These are phyloP conservation scores for Eulemur coronatus DNA, from an alignment of 2,797 vertebrate genomes.

Conservation along the genomic window DNA sequence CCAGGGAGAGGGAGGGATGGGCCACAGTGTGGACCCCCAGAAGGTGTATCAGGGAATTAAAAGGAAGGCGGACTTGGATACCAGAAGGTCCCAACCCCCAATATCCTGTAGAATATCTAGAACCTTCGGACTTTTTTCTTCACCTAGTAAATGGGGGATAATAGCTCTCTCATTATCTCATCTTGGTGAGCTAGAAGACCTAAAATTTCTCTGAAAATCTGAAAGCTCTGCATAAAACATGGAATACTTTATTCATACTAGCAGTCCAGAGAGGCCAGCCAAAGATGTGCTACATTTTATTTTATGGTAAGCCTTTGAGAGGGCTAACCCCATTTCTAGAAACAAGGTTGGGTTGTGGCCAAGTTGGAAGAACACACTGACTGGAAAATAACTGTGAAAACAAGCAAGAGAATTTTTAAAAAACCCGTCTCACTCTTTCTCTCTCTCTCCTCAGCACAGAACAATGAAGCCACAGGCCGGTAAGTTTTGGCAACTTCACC, in stretches of 20 bases:
- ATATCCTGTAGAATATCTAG: not conserved
- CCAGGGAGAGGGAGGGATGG: not conserved
- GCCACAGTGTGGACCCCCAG: fast-evolving
- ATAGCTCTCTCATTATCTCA: not conserved
- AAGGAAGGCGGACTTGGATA: not conserved
- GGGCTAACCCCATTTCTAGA: conserved; percentile 56
- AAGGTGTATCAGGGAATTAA: not conserved
- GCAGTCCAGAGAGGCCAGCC: not conserved
- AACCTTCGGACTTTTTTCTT: not conserved
- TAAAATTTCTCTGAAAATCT: not conserved
- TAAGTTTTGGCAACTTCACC: conserved; percentile 43
- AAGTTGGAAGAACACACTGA: conserved; percentile 49
- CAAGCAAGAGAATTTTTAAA: conserved; percentile 20
- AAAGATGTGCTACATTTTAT: not conserved
- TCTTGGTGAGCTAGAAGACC: not conserved
- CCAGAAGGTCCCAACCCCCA: not conserved
- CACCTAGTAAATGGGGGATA: not conserved
- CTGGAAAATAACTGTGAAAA: conserved; percentile 68
- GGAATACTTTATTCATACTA: not conserved
- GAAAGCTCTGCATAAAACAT: not conserved
- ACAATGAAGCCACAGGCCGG: conserved; percentile 49
- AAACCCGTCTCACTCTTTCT: conserved; percentile 57
- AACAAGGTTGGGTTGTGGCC: conserved; percentile 36
- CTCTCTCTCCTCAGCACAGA: conserved; percentile 44
- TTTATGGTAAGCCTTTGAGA: conserved; percentile 43